Evolutionary conservation across 2,797 vertebrate genomes (phyloP).

Genomic region (Sardinella longiceps): DNA sequence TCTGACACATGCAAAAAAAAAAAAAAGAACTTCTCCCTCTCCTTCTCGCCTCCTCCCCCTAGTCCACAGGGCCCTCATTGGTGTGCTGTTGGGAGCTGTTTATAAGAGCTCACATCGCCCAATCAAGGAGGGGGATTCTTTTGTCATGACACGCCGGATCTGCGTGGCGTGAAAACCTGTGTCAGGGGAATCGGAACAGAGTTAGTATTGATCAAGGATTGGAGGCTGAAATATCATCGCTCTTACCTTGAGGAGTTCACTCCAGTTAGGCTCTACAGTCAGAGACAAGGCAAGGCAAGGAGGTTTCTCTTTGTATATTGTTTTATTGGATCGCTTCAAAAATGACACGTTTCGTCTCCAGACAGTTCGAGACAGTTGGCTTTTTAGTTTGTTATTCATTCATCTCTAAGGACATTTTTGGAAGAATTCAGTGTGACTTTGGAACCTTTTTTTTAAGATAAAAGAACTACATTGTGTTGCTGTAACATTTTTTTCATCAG

Average conservation of each 20-base stretch:
- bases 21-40: not conserved
- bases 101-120: conserved; percentile 58
- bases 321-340: too few species aligned
- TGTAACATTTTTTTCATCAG: not conserved
- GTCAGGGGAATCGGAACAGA: conserved; percentile 78
- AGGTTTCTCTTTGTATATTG: too few species aligned
- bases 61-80: conserved; percentile 11
- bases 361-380: too few species aligned
- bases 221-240: conserved; percentile 71
- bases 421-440: not conserved
- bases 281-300: too few species aligned
- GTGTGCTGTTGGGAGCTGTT: conserved; percentile 59
- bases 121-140: conserved; percentile 61
- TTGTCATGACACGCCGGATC: conserved; percentile 67
- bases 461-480: not conserved
- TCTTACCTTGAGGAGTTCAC: conserved; percentile 51
- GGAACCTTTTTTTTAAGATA: not conserved
- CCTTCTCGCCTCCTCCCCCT: not conserved
- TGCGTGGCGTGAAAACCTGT: conserved; percentile 70
- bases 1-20: conserved; percentile 10
- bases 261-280: not conserved
- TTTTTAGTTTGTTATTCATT: too few species aligned
- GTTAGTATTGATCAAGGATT: conserved; percentile 71
- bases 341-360: too few species aligned
- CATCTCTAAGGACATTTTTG: too few species aligned